phyloP scores from a whole-genome alignment of 2,888 invertebrate species.

The Drosophila kambysellisi region DNA sequence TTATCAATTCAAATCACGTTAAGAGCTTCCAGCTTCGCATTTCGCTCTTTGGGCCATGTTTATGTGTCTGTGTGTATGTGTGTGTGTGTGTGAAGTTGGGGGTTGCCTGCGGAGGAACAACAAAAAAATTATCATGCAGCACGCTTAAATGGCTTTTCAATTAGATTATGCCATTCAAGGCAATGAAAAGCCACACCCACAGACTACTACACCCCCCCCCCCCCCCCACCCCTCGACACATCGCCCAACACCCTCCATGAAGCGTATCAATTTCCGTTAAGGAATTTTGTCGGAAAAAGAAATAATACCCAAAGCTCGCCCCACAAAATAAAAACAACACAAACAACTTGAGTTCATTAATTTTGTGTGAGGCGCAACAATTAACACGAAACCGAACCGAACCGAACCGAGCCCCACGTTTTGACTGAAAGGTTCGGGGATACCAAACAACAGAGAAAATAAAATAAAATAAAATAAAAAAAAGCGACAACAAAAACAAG shows the following conservation, averaged over 20 bases:
- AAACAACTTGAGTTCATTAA: conserved; percentile 78
- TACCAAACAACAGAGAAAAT: conserved; percentile 7
- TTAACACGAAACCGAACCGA: conserved; percentile 75
- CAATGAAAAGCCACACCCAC: conserved; percentile 55
- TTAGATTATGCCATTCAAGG: conserved; percentile 80
- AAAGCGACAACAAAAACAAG: conserved; percentile 2
- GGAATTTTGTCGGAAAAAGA: conserved; percentile 57
- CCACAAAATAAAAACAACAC: conserved; percentile 65
- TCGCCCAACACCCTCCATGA: conserved; percentile 21
- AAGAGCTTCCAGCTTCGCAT: conserved; percentile 32
- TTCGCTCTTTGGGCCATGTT: conserved; percentile 5
- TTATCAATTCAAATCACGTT: conserved; percentile 80
- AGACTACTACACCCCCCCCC: not conserved
- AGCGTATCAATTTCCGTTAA: conserved; percentile 79
- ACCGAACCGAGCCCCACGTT: conserved; percentile 40
- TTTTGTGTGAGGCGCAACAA: conserved; percentile 79
- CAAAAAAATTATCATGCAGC: conserved; percentile 76
- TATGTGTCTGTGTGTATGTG: not conserved
- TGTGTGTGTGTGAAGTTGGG: not conserved
- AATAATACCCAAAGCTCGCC: conserved; percentile 30
- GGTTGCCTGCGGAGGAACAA: conserved; percentile 19
- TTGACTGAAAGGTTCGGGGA: conserved; percentile 10
- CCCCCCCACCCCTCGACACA: not conserved
- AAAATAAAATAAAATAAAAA: conserved; percentile 14
- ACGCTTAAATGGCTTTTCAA: conserved; percentile 81